Percentiles rank a stretch among this genome's conserved stretches.
Conservation (phyloP, 2,797 vertebrate genomes). For the Tapirus indicus region DNA sequence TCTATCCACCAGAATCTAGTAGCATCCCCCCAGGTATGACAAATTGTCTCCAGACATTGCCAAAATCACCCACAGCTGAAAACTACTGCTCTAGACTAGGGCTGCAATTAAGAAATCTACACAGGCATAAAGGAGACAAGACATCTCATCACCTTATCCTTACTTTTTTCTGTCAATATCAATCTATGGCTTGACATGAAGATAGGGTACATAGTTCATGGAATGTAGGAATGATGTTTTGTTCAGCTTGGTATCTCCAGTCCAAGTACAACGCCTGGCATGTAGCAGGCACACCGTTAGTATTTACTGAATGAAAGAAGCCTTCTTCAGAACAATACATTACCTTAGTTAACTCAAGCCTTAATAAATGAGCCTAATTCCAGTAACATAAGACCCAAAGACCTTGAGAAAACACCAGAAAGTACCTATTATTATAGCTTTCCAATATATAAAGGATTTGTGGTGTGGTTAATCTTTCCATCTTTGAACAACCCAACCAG, state of each 20-base stretch:
- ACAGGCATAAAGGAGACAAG: not conserved
- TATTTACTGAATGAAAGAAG: conserved; percentile 60
- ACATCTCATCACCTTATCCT: not conserved
- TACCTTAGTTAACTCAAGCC: conserved; percentile 72
- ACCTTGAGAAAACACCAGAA: conserved; percentile 79
- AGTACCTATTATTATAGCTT: conserved; percentile 73
- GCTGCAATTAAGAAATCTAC: not conserved
- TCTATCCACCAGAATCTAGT: not conserved
- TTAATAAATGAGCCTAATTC: conserved; percentile 76
- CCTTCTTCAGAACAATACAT: conserved; percentile 65
- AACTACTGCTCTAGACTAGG: not conserved
- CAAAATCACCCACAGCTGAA: not conserved
- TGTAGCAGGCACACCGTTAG: not conserved
- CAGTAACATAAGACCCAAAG: conserved; percentile 76
- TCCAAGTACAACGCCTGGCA: conserved; percentile 40
- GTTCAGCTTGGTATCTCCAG: conserved; percentile 25
- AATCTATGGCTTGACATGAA: not conserved
- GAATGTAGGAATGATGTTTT: not conserved
- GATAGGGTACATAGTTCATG: not conserved
- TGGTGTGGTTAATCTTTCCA: conserved; percentile 77
- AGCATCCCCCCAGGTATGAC: not conserved
- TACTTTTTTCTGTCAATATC: not conserved
- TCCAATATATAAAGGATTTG: conserved; percentile 79
- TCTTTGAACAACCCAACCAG: conserved; percentile 81
- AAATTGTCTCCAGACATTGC: not conserved